Conservation (phyloP, 1,140 invertebrate genomes). For the Pseudoatta argentina region DNA sequence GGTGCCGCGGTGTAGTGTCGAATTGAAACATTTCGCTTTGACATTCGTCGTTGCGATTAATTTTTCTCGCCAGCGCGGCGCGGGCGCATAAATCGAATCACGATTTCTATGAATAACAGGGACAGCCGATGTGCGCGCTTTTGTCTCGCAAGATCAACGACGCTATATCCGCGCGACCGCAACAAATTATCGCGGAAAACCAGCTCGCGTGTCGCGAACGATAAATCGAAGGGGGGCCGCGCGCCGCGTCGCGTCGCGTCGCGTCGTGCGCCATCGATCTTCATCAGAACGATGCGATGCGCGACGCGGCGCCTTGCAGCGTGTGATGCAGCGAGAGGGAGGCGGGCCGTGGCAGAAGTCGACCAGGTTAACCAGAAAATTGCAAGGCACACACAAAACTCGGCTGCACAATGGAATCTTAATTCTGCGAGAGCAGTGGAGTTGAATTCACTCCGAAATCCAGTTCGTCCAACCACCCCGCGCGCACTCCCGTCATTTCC, state of each 20-base stretch:
- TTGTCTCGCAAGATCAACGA: slow-evolving; percentile 62
- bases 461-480: background rate
- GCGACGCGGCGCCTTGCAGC: background rate
- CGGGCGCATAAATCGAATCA: slow-evolving; percentile 53
- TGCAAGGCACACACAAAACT: slow-evolving; percentile 80
- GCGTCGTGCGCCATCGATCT: slow-evolving; percentile 23
- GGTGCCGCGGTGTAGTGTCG: slow-evolving; percentile 10
- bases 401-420: slow-evolving; percentile 79
- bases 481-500: slow-evolving; percentile 14
- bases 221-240: slow-evolving; percentile 60
- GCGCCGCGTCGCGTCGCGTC: background rate
- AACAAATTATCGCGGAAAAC: slow-evolving; percentile 63
- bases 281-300: slow-evolving; percentile 52
- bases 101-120: slow-evolving; percentile 59
- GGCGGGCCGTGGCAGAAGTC: slow-evolving; percentile 45
- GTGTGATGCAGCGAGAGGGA: background rate
- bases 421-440: slow-evolving; percentile 72
- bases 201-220: slow-evolving; percentile 57
- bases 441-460: slow-evolving; percentile 65
- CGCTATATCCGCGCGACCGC: slow-evolving; percentile 43
- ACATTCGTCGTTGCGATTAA: slow-evolving; percentile 53
- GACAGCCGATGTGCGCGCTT: slow-evolving; percentile 43
- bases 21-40: slow-evolving; percentile 54
- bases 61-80: slow-evolving; percentile 33
- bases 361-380: slow-evolving; percentile 80